phyloP scores from a whole-genome alignment of 2,888 invertebrate genomes.

The Dicyrtoma fusca region DNA sequence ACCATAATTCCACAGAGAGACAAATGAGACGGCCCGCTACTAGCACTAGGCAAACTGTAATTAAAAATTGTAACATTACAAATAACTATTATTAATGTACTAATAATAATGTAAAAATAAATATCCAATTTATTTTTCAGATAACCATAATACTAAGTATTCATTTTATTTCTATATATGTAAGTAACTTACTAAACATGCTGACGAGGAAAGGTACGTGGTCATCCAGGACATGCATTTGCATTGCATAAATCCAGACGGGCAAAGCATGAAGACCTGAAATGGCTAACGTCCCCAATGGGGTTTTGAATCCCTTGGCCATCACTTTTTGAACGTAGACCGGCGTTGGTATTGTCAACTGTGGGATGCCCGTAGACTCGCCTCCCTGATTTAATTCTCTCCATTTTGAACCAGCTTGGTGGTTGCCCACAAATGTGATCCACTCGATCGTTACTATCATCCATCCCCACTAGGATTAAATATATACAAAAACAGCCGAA shows the following conservation, averaged over 20 bases:
- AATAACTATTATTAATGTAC: no score
- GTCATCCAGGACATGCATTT: slow-evolving; percentile 42
- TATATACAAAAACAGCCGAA: background rate
- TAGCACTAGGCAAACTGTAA: slow-evolving; percentile 45
- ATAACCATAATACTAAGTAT: no score
- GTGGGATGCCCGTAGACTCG: background rate
- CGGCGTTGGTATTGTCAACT: background rate
- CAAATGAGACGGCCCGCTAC: slow-evolving; percentile 49
- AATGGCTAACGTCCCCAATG: slow-evolving; percentile 53
- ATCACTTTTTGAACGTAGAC: slow-evolving; percentile 39
- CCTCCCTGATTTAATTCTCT: slow-evolving; percentile 34
- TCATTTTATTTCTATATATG: no score
- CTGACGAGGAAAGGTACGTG: slow-evolving; percentile 46
- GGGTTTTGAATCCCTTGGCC: slow-evolving; percentile 53
- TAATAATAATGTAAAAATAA: no score
- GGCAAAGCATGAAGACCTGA: slow-evolving; percentile 55
- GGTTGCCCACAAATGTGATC: slow-evolving; percentile 54
- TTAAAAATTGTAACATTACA: slow-evolving; percentile 22
- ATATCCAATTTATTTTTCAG: no score
- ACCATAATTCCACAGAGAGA: slow-evolving; percentile 53
- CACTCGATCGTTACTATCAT: slow-evolving; percentile 53
- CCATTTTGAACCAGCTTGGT: slow-evolving; percentile 54
- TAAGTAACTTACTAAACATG: slow-evolving; percentile 11
- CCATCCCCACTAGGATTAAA: slow-evolving; percentile 38
- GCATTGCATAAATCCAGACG: slow-evolving; percentile 52